A percentile compares a stretch with the other conserved stretches of the same genome.
These are phyloP conservation scores for Pandion haliaetus DNA, from an alignment of 2,113 vertebrate genomes.

Conservation along the genomic window DNA sequence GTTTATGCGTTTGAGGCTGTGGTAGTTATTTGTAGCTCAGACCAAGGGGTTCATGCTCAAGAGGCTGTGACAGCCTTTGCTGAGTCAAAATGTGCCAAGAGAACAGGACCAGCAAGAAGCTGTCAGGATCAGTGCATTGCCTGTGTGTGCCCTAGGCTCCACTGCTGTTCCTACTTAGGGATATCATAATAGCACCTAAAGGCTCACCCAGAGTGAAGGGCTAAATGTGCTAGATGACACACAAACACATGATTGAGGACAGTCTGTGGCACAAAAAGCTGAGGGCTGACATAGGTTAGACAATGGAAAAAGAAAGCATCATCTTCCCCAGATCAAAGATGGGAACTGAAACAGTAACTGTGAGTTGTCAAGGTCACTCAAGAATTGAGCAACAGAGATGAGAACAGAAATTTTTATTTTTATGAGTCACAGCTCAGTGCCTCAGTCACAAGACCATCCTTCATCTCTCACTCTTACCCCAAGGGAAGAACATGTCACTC, in stretches of 20 bases:
- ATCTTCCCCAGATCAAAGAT: neutral
- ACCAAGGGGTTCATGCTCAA: neutral
- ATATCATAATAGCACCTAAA: neutral
- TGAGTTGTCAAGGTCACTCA: slow-evolving; percentile 12
- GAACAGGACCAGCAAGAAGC: neutral
- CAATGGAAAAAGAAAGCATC: neutral
- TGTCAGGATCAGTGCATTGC: neutral
- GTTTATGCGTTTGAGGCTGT: neutral
- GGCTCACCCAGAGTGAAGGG: neutral
- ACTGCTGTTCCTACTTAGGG: neutral
- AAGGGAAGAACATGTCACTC: neutral
- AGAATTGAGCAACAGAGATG: neutral
- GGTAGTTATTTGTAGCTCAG: neutral
- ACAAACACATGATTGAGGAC: neutral
- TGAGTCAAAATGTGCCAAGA: neutral
- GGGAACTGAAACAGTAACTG: neutral
- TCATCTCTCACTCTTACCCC: neutral
- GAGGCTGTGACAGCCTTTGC: neutral
- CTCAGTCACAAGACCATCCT: slow-evolving; percentile 6
- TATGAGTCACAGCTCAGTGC: slow-evolving; percentile 16
- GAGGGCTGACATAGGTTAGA: neutral
- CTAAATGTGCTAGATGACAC: neutral
- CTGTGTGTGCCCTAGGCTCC: neutral
- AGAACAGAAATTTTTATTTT: neutral
- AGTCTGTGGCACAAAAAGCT: neutral